Evolutionary conservation across 2,888 invertebrate genomes (phyloP), one percentile per base, ranked within the genome.

Genomic region (Dasysyrphus tricinctus): DNA sequence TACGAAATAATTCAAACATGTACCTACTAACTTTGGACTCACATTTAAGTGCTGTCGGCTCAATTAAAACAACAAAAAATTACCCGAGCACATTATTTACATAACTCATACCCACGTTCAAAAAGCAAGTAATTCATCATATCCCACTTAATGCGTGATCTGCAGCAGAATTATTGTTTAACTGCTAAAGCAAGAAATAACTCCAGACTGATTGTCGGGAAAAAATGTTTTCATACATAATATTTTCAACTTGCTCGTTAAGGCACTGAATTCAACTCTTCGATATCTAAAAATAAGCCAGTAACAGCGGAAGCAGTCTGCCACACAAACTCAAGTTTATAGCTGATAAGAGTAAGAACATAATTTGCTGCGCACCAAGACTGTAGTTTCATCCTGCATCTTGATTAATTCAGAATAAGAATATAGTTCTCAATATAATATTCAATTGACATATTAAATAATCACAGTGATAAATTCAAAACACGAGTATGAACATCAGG

Each of bases 211-310:
- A 86, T 82, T 82, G 82, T 72, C 82, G 67, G 57, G 32, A 34
- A 34, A 47, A 65, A 39, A 37, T 61, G 14, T 51, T n/a, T 61
- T 54, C 51, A 73, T 47, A 44, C 24, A 47, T 32, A 7, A 34
- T 42, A 2, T 34, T 34, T 77, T 85, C 39, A 72, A 54, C 11
- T 29, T 74, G 24, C 39, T 8, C n/a, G 16, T 3, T 47, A n/a
- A 24, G 11, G 49, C 19, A 37, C 51, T 24, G 67, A 37, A 67
- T 67, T 32, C 69, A 77, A 69, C 67, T 75, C 59, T 56, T 67
- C 73, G 54, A 80, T 88, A 88, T 88, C 88, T 88, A 88, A 88
- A 88, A 88, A 88, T 88, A 88, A 70, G 67, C 67, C 72, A 74
- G 42, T 42, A 24, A 42, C 77, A 67, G 88, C 89, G 89, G 89